Evolutionary conservation across 2,797 vertebrate genomes (phyloP), one percentile per base, ranked within the genome.

Genomic region (Pseudochromis fuscus): DNA sequence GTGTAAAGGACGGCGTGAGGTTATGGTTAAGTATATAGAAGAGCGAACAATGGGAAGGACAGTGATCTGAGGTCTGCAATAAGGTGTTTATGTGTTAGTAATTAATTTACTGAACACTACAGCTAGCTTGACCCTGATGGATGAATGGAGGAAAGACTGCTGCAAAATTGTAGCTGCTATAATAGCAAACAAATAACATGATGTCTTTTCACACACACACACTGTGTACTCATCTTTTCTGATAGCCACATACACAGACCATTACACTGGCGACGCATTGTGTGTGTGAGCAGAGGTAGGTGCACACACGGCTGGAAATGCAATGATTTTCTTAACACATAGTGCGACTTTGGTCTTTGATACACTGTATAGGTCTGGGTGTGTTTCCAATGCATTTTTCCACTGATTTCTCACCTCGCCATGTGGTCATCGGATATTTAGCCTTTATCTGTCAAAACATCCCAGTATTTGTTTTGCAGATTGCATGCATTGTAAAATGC

Each of bases 401-500:
- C 4, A 24, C 24, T 40, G 19, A 67, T 72, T 70, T 67, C 40
- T 46, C 60, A 30, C 27, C 2, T 7, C 27, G 31, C 58, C 49
- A 65, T 67, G 55, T 42, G 56, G 7, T 51, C 35, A 21, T 73
- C 44, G 28, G 61, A 4, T 53, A 63, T 76, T 66, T 48, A 45
- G 45, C 51, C 19, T n/a, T n/a, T 27, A 3, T 68, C 12, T 64
- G 45, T 46, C 68, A 35, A 30, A 72, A 23, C 23, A 53, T 46
- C 16, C 9, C 13, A 1, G 38, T 38, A 33, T 75, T 82, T 68
- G 55, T 37, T 53, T 53, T n/a, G 13, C 52, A 46, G 28, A 49
- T 51, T 69, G 46, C 25, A 60, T 64, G 48, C 5, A 45, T 58
- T 75, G 44, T 63, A 45, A 84, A 79, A 78, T 50, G 7, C 61